These are phyloP conservation scores for Enteromius anoplus DNA, from an alignment of 2,797 vertebrate genomes.

Conservation along the genomic window DNA sequence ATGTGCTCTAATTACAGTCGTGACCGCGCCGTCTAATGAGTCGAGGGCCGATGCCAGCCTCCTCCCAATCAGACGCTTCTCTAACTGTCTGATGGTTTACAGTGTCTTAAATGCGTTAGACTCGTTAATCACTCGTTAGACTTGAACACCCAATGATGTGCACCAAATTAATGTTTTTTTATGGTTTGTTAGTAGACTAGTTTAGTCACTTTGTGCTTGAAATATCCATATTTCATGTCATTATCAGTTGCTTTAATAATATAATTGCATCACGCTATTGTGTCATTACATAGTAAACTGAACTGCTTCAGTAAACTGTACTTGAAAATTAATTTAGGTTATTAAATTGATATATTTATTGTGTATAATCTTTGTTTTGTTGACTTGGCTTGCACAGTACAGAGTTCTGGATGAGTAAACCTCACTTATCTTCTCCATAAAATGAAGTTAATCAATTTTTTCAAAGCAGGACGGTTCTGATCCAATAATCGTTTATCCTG, in stretches of 20 bases:
- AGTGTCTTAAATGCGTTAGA: neutral
- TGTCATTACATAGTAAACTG: neutral
- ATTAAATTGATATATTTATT: neutral
- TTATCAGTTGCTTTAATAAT: neutral
- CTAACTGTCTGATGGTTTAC: neutral
- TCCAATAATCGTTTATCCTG: neutral
- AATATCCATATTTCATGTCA: neutral
- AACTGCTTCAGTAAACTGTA: neutral
- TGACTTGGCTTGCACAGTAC: neutral
- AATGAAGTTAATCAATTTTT: neutral
- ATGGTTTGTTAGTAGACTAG: neutral
- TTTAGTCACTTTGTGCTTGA: neutral
- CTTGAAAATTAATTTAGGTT: neutral
- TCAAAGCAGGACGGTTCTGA: neutral
- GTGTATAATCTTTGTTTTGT: neutral
- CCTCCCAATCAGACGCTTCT: neutral
- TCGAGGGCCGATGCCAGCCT: neutral
- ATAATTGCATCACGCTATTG: neutral
- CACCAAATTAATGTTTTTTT: neutral
- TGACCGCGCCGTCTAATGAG: constrained; percentile 11
- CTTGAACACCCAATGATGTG: too few relatives aligned
- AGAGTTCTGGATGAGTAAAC: neutral
- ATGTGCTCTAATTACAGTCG: constrained; percentile 5
- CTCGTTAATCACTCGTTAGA: too few relatives aligned
- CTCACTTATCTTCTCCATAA: neutral